Percentiles rank a stretch among this genome's conserved stretches.
Evolutionary conservation across 2,797 vertebrate species (phyloP).

Genomic region (Schizopygopsis pylzovi): DNA sequence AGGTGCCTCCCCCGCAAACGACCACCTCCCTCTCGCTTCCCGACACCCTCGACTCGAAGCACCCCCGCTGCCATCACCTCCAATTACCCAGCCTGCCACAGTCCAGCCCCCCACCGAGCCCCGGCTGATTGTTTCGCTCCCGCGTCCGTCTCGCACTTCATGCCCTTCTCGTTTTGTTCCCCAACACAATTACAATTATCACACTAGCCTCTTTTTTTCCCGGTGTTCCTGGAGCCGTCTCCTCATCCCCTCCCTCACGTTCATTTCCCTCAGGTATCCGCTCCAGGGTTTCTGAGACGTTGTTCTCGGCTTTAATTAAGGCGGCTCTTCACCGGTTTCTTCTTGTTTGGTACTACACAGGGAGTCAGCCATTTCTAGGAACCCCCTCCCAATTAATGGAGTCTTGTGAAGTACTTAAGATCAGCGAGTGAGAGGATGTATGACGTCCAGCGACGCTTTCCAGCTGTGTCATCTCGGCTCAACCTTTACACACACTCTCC

Average conservation of each 20-base stretch:
- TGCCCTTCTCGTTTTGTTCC: slow-evolving; percentile 54
- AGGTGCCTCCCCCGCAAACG: slow-evolving; percentile 44
- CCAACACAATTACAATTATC: slow-evolving; percentile 64
- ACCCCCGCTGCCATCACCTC: slow-evolving; percentile 67
- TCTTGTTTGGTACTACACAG: not conserved
- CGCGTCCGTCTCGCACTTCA: slow-evolving; percentile 54
- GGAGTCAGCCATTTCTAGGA: slow-evolving; percentile 32
- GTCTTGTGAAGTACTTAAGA: not conserved
- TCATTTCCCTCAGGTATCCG: slow-evolving; percentile 55
- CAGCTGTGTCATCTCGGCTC: slow-evolving; percentile 18
- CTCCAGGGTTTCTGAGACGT: slow-evolving; percentile 53
- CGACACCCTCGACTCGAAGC: slow-evolving; percentile 56
- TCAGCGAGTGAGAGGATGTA: not conserved
- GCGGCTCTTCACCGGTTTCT: slow-evolving; percentile 35
- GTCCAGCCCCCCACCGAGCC: slow-evolving; percentile 53
- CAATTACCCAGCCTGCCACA: slow-evolving; percentile 68
- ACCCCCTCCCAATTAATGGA: slow-evolving; percentile 53
- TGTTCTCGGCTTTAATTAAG: slow-evolving; percentile 70
- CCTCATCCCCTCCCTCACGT: slow-evolving; percentile 15
- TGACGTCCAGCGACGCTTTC: not conserved
- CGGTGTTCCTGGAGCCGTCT: slow-evolving; percentile 30
- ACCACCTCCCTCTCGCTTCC: slow-evolving; percentile 48
- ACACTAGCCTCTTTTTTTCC: slow-evolving; percentile 23
- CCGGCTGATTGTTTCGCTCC: slow-evolving; percentile 63
- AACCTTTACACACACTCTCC: not conserved